Conservation (phyloP, 2,888 invertebrate genomes). For the Anthrax anthrax region DNA sequence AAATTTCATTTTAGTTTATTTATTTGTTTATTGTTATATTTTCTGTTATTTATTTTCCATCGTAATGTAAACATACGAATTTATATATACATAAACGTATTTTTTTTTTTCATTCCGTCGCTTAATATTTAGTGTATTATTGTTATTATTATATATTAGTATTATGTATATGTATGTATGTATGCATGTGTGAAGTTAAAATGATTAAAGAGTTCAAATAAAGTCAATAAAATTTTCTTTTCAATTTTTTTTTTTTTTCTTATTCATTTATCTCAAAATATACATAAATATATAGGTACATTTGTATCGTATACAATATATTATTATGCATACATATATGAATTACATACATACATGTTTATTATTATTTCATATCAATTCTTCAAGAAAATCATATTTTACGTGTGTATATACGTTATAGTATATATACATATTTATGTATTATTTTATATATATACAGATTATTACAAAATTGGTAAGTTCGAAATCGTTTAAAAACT, state of each 20-base stretch:
- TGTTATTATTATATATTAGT: background rate
- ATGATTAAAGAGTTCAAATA: background rate
- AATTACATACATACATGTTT: no score
- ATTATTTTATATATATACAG: no score
- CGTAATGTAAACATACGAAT: no score
- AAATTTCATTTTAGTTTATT: background rate
- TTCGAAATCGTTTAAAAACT: constrained; percentile 34
- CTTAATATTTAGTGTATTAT: background rate
- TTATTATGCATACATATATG: no score
- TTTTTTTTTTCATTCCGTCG: no score
- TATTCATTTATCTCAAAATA: no score
- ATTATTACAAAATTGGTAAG: constrained; percentile 9
- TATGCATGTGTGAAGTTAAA: background rate
- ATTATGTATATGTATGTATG: background rate
- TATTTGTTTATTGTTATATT: background rate
- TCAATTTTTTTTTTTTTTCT: background rate
- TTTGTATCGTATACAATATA: background rate
- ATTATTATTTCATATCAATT: no score
- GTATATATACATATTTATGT: no score
- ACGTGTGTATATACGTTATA: no score
- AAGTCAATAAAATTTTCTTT: background rate
- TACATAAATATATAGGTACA: background rate
- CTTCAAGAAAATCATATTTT: no score
- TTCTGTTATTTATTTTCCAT: no score
- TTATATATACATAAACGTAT: background rate